A percentile compares a stretch with the other conserved stretches of the same genome.
Conservation (phyloP, 2,797 vertebrate genomes). For the Liparis tanakae region DNA sequence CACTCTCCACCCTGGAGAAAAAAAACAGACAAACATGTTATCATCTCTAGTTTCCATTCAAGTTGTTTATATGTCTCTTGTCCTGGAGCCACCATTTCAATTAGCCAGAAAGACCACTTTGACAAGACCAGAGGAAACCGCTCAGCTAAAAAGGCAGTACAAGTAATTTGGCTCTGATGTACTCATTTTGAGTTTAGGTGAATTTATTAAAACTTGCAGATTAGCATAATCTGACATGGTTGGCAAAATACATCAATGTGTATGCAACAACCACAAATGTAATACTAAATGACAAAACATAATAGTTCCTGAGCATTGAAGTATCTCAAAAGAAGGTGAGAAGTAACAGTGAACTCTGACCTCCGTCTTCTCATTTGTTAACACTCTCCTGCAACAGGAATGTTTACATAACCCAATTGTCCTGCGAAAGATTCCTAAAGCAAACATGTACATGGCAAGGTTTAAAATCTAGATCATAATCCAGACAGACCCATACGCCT, state of each 20-base stretch:
- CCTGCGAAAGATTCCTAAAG: no score
- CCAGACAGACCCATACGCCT: not conserved
- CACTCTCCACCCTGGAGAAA: conserved; percentile 7
- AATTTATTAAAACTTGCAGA: conserved; percentile 15
- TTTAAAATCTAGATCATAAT: not conserved
- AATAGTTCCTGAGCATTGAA: not conserved
- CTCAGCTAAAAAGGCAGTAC: not conserved
- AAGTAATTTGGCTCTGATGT: not conserved
- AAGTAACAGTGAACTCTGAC: conserved; percentile 22
- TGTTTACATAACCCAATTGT: not conserved
- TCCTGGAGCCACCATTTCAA: not conserved
- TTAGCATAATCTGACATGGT: not conserved
- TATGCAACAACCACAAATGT: not conserved
- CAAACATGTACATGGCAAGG: not conserved
- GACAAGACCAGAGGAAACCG: not conserved
- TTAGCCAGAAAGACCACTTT: not conserved
- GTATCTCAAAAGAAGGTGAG: conserved; percentile 3
- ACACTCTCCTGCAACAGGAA: conserved; percentile 12
- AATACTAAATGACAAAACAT: not conserved
- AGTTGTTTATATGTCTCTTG: conserved; percentile 9
- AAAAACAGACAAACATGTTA: not conserved
- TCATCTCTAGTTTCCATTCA: not conserved
- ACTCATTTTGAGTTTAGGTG: conserved; percentile 12
- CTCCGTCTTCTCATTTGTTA: conserved; percentile 10
- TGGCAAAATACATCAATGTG: not conserved